A percentile compares a stretch with the other conserved stretches of the same genome.
These are phyloP conservation scores for Falco punctatus DNA, from an alignment of 2,113 vertebrate genomes.

Conservation along the genomic window DNA sequence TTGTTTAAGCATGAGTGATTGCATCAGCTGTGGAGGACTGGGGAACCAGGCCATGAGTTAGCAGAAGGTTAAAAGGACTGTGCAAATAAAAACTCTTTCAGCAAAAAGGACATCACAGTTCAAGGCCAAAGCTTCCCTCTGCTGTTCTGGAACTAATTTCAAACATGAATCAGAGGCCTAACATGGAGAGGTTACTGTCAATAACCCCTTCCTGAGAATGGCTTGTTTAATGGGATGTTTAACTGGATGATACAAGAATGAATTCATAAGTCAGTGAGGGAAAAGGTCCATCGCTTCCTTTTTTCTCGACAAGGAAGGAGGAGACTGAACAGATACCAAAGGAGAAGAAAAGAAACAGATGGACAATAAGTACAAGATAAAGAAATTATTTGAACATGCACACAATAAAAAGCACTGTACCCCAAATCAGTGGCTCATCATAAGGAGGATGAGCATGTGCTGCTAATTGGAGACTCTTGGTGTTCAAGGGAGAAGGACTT, in stretches of 20 bases:
- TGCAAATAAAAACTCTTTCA: conserved; percentile 27
- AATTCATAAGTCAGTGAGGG: background rate
- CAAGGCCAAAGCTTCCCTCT: conserved; percentile 28
- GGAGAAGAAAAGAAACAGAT: background rate
- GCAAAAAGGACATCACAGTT: background rate
- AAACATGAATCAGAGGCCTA: background rate
- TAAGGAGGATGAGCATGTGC: background rate
- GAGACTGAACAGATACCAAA: background rate
- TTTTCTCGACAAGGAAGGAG: background rate
- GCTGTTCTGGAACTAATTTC: conserved; percentile 49
- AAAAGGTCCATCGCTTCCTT: background rate
- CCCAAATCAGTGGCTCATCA: fast-evolving
- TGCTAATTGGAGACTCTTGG: background rate
- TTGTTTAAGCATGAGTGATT: background rate
- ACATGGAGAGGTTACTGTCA: conserved; percentile 26
- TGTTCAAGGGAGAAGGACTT: background rate
- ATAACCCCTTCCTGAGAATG: background rate
- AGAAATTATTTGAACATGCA: background rate
- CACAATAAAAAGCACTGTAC: background rate
- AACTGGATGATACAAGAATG: background rate
- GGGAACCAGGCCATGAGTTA: background rate
- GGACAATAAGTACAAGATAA: background rate
- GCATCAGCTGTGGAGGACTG: background rate
- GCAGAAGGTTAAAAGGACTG: conserved; percentile 26
- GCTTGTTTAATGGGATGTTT: conserved; percentile 28